Conservation (phyloP, 2,888 invertebrate species). For the Pasiphila rectangulata region DNA sequence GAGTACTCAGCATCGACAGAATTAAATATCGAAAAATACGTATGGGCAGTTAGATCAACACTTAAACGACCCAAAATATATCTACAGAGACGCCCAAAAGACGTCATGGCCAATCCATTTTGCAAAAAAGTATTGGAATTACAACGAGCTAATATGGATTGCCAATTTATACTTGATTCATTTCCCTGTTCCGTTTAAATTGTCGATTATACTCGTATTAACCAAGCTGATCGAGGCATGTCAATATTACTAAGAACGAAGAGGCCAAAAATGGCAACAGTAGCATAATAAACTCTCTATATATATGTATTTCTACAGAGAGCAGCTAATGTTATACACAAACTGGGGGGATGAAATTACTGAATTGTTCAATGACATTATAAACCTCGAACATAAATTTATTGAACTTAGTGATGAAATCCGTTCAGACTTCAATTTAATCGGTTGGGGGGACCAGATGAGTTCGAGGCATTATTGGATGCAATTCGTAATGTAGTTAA, state of each 20-base stretch:
- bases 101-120: conserved; percentile 28
- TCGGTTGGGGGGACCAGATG: too few relatives aligned
- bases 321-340: conserved; percentile 6
- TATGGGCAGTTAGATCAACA: conserved; percentile 28
- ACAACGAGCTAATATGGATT: conserved; percentile 45
- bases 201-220: too few relatives aligned
- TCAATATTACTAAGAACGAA: conserved; percentile 15
- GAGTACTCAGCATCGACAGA: conserved; percentile 14
- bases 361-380: conserved; percentile 17
- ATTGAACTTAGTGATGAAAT: conserved; percentile 17
- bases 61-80: conserved; percentile 5
- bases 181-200: too few relatives aligned
- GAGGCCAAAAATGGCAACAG: background rate
- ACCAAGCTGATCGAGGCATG: conserved; percentile 29
- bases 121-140: conserved; percentile 32
- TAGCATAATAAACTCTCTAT: background rate
- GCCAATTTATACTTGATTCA: too few relatives aligned
- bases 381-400: conserved; percentile 22
- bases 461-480: too few relatives aligned
- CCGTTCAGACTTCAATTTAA: background rate
- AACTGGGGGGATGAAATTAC: conserved; percentile 18
- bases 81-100: conserved; percentile 19
- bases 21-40: conserved; percentile 23
- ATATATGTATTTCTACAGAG: background rate
- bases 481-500: background rate